Evolutionary conservation across 2,888 invertebrate species (phyloP), one percentile per base, ranked within the genome.

Genomic region (Aleiodes alternator): DNA sequence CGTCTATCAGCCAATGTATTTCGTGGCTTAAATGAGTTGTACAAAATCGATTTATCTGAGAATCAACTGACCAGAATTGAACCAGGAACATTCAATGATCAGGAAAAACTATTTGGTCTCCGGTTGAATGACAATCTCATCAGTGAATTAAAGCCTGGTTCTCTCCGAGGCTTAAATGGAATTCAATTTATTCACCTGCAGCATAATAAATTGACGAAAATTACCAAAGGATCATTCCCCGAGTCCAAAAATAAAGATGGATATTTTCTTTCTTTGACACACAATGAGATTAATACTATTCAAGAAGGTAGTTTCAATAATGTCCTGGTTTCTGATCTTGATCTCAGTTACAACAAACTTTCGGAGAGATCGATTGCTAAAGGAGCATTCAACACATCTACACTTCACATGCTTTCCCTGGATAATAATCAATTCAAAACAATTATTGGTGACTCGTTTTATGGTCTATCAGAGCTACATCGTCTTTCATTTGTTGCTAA

Each of bases 131-230:
- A 72, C 1, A 86, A 86, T 59, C 69, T 70, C 0, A 76, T 86
- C 59, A 66, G 31, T 3, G 61, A 84, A 29, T 71, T 91, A 4
- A 82, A 83, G 0, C 87, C 85, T 29, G 86, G 88, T 55, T 78
- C 87, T 3, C 91, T 91, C 80, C 77, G 83, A 1, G 88, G 89
- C 34, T 76, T 90, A 64, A 84, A 56, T 34, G 6, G 34, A 0
- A 88, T 91, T 50, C 87, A 88, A 75, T 84, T 88, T n/a, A 80
- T 91, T 9, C 89, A 90, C 79, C 77, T 91, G 12, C 89, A 86
- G 51, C 79, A 85, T 75, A 91, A 91, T 80, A 83, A 86, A 14
- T 79, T 91, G n/a, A 81, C 82, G 23, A 87, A 83, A 64, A 80
- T 91, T 51, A 86, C 87, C 1, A 85, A 85, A 12, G 84, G 86